Evolutionary conservation across 1,140 invertebrate genomes (phyloP).

Genomic region (Drosophila kepulauana): DNA sequence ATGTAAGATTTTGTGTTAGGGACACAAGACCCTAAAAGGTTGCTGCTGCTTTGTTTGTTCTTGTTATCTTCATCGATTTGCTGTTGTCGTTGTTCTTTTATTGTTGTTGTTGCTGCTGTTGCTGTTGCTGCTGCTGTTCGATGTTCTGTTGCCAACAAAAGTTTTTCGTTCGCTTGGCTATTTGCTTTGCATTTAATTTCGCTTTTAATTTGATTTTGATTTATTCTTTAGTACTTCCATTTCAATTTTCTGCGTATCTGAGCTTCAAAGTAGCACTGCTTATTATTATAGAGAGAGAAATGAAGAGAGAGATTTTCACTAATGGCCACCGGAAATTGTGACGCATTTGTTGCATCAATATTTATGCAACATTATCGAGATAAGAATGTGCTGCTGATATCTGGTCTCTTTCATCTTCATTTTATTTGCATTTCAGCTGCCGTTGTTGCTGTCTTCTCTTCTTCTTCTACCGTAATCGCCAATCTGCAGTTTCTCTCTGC

Average conservation of each 20-base stretch:
- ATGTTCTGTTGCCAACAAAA: neutral
- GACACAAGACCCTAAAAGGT: conserved; percentile 4
- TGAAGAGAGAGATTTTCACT: neutral
- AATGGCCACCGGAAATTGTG: conserved; percentile 39
- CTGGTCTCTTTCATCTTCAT: conserved; percentile 18
- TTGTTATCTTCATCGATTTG: conserved; percentile 3
- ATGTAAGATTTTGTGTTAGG: neutral
- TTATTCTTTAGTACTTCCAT: conserved; percentile 1
- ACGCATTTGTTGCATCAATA: conserved; percentile 50
- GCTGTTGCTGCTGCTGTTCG: neutral
- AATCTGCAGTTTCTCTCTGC: conserved; percentile 9
- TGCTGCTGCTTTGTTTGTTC: neutral
- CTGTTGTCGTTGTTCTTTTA: neutral
- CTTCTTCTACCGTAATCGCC: neutral
- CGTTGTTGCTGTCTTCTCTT: neutral
- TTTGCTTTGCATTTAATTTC: conserved; percentile 22
- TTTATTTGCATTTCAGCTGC: conserved; percentile 32
- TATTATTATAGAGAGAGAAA: conserved; percentile 3
- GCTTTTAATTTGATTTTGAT: conserved; percentile 48
- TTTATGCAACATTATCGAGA: conserved; percentile 45
- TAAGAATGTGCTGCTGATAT: conserved; percentile 8
- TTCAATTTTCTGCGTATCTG: conserved; percentile 3
- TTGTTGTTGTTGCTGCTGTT: neutral
- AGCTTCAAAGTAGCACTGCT: neutral
- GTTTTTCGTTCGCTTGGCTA: neutral